Evolutionary conservation across 1,140 invertebrate genomes (phyloP).

Genomic region (Parapsyche elsis): DNA sequence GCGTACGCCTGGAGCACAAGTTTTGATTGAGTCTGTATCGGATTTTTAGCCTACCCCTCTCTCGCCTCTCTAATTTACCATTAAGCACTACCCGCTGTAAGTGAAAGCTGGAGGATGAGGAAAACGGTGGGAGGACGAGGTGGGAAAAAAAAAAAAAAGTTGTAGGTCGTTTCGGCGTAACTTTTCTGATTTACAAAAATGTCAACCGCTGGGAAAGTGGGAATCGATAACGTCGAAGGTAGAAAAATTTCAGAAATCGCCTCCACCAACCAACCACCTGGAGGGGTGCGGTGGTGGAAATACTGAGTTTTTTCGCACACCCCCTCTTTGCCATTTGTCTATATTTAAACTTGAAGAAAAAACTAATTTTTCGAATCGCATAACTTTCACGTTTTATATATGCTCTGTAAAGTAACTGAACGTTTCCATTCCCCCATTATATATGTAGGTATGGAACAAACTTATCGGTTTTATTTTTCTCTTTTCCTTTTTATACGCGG

Average conservation of each 20-base stretch:
- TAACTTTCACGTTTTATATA: too few species aligned
- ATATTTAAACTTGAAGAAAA: too few species aligned
- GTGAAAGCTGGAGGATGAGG: background rate
- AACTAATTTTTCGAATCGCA: too few species aligned
- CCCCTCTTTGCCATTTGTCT: background rate
- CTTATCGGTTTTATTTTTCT: too few species aligned
- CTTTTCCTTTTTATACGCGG: too few species aligned
- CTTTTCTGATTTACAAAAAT: conserved; percentile 12
- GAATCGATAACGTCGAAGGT: background rate
- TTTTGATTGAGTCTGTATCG: conserved; percentile 25
- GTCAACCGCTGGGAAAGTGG: background rate
- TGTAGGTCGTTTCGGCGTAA: background rate
- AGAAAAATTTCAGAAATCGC: background rate
- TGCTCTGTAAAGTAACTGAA: too few species aligned
- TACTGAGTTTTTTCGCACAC: background rate
- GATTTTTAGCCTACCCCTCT: background rate
- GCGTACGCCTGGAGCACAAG: background rate
- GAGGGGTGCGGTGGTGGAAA: background rate
- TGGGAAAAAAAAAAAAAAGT: background rate
- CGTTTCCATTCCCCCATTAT: too few species aligned
- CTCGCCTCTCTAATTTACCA: conserved; percentile 7
- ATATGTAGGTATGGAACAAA: too few species aligned
- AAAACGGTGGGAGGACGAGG: background rate
- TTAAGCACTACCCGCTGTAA: background rate
- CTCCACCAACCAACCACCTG: background rate